Evolutionary conservation across 2,113 vertebrate species (phyloP), one percentile per base, ranked within the genome.

Genomic region (Macquaria ambigua): DNA sequence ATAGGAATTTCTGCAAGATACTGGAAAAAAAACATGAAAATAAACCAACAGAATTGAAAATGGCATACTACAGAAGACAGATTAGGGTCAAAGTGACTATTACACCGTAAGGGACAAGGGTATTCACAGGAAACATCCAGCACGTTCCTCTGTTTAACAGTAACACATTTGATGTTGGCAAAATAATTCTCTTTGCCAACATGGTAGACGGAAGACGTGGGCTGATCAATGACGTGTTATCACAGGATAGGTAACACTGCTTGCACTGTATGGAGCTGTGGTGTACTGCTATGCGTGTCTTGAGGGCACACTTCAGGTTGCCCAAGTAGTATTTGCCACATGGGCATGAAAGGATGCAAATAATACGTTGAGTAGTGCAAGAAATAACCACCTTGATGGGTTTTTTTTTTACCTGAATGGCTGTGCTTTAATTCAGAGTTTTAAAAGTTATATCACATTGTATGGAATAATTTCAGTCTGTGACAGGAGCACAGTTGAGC

Each of bases 161-260:
- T 25, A 67, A 58, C 28, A 53, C 62, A 50, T 58, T 64, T 73
- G 28, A 52, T 52, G 39, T 50, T 82, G 62, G 52, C 64, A 52
- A 74, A 68, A 76, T 61, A 75, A 34, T 63, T 66, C 8, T 20
- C 25, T 86, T 73, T 69, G 48, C 16, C 34, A 59, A 10, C 4
- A 3, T 72, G 64, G 48, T 39, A n/a, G 52, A 21, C 1, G 4
- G 2, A 53, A 12, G 11, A 34, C 18, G 31, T 55, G 34, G 70
- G 25, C 9, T 23, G 15, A 37, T 53, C n/a, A 23, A 5, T 55
- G 46, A 61, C 15, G 3, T 56, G 25, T 18, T 25, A 15, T 63
- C 11, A 67, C 31, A 53, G 20, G 10, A 53, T n/a, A n/a, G n/a
- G 28, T n/a, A 23, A 52, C 59, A 59, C 55, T 28, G 46, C 15